phyloP scores from a whole-genome alignment of 2,113 vertebrate genomes.

The Sminthopsis crassicaudata region DNA sequence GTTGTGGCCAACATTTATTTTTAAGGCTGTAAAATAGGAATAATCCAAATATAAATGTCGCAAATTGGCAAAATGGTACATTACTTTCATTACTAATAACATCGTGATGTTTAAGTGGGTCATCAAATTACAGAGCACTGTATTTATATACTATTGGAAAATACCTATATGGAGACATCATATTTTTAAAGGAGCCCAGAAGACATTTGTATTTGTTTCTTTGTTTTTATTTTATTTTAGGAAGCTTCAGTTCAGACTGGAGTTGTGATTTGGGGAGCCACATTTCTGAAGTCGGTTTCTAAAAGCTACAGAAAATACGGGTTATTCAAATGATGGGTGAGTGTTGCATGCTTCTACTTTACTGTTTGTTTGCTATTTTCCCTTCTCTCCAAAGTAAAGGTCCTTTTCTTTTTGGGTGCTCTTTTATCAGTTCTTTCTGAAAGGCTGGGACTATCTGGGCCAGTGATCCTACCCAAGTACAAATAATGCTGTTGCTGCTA shows the following conservation, averaged over 20 bases:
- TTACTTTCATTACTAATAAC: neutral
- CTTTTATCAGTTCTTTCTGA: neutral
- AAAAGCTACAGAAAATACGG: neutral
- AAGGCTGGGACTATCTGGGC: neutral
- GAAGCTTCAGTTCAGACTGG: neutral
- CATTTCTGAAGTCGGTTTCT: neutral
- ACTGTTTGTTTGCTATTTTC: neutral
- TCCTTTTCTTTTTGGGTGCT: neutral
- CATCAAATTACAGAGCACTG: neutral
- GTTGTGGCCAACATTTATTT: neutral
- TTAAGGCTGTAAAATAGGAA: neutral
- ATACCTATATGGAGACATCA: neutral
- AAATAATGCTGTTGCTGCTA: neutral
- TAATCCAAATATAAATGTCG: neutral
- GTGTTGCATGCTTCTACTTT: neutral
- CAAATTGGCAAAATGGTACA: neutral
- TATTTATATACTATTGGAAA: neutral
- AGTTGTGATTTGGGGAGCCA: neutral
- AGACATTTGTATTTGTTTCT: neutral
- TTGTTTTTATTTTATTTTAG: neutral
- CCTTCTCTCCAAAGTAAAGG: neutral
- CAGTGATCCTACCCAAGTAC: neutral
- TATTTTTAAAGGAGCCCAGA: neutral
- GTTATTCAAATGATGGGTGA: neutral
- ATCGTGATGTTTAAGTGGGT: neutral